Conservation (phyloP, 92 coral and sea anemone species). For the Parazoanthus atlanticus region DNA sequence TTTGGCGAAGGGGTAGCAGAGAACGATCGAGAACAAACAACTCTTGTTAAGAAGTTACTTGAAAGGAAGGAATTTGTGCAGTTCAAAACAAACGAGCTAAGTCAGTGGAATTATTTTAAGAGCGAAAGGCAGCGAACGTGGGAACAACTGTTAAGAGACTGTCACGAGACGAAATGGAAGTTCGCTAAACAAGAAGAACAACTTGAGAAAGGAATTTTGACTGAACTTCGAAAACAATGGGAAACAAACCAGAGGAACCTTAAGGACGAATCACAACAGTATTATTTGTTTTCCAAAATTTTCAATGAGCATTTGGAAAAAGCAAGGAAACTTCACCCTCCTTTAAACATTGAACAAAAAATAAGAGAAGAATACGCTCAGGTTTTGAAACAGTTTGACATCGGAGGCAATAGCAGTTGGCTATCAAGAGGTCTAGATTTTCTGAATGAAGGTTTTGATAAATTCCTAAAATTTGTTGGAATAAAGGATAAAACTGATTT, state of each 20-base stretch:
- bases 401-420: neutral
- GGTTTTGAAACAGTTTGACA: conserved; percentile 7
- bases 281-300: neutral
- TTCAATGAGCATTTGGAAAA: neutral
- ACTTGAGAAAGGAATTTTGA: no score
- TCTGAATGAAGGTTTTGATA: neutral
- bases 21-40: neutral
- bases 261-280: neutral
- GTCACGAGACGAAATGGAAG: neutral
- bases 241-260: neutral
- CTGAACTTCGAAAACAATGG: conserved; percentile 4
- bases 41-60: neutral
- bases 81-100: neutral
- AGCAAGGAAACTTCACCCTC: neutral
- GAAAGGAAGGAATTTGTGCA: neutral
- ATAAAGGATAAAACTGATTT: neutral
- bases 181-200: conserved; percentile 11
- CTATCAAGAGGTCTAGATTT: neutral
- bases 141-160: neutral
- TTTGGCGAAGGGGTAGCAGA: neutral
- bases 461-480: neutral
- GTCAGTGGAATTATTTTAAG: neutral
- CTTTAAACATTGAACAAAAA: conserved; percentile 1
- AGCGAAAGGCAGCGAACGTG: neutral
- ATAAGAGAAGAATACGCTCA: conserved; percentile 2